Conservation (phyloP, 2,113 vertebrate genomes). For the Fukomys damarensis region DNA sequence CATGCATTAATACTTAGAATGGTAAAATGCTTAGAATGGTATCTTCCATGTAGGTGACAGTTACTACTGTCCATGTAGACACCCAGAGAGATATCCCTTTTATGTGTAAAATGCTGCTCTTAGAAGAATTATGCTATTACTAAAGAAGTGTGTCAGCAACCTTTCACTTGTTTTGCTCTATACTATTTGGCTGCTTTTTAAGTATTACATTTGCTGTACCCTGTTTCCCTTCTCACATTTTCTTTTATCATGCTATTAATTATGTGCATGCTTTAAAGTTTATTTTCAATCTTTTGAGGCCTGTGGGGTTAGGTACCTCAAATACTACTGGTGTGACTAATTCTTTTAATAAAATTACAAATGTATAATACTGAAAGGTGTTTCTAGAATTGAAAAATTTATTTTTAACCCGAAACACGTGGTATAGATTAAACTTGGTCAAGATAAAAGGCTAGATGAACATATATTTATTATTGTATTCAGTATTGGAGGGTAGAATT, state of each 20-base stretch:
- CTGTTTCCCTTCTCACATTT: conserved; percentile 29
- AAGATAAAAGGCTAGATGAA: conserved; percentile 9
- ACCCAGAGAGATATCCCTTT: neutral
- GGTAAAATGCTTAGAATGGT: neutral
- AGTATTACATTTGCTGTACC: neutral
- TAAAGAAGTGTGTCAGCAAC: neutral
- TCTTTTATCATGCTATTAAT: conserved; percentile 30
- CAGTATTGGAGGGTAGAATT: neutral
- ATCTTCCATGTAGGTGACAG: neutral
- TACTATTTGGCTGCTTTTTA: neutral
- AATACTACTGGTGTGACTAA: conserved; percentile 25
- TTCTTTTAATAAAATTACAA: conserved; percentile 45
- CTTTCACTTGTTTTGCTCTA: neutral
- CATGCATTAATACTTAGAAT: no score
- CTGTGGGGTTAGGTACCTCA: conserved; percentile 45
- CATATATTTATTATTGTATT: conserved; percentile 24
- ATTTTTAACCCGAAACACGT: conserved; percentile 43
- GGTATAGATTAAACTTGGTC: conserved; percentile 41
- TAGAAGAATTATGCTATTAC: neutral
- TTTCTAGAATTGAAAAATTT: conserved; percentile 47
- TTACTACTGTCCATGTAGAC: neutral
- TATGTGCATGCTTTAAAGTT: conserved; percentile 52
- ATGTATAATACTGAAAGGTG: conserved; percentile 1
- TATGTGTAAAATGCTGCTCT: neutral
- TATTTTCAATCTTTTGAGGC: conserved; percentile 63